These are phyloP conservation scores for Eupristina koningsbergeri DNA, from an alignment of 1,140 invertebrate genomes.

Conservation along the genomic window DNA sequence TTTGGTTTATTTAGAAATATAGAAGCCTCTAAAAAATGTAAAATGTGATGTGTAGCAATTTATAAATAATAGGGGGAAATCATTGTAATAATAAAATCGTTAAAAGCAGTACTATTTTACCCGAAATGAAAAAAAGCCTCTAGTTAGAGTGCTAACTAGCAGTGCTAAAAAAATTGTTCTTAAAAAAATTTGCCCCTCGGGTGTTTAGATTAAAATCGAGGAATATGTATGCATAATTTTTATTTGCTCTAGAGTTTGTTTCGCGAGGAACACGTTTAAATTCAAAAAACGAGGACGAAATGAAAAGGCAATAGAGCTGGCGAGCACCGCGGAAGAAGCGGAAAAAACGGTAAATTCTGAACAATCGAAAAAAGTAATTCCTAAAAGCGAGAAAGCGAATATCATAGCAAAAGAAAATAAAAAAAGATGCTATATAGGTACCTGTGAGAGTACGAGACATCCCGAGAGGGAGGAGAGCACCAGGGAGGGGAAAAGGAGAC, in stretches of 20 bases:
- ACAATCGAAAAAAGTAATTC: conserved; percentile 20
- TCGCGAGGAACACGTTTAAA: not conserved
- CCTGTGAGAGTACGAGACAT: conserved; percentile 19
- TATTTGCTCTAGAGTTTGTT: not conserved
- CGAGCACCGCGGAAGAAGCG: not conserved
- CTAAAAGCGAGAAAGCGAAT: conserved; percentile 10
- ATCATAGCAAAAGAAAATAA: not conserved
- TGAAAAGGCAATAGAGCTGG: conserved; percentile 1
- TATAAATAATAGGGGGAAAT: not conserved
- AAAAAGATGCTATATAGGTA: conserved; percentile 15
- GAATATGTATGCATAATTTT: not conserved
- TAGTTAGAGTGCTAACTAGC: not conserved
- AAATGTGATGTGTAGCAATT: not conserved
- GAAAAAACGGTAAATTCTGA: not conserved
- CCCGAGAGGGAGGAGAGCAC: not conserved
- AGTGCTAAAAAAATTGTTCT: not conserved
- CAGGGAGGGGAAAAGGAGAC: not conserved
- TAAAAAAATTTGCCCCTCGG: not conserved
- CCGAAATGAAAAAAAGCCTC: not conserved
- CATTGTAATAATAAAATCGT: not conserved
- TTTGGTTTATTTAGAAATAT: not conserved
- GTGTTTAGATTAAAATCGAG: not conserved
- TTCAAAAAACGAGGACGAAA: not conserved
- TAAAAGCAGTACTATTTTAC: not conserved
- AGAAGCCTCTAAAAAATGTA: not conserved